Evolutionary conservation across 1,140 invertebrate species (phyloP).

Genomic region (Liolophura sinensis): DNA sequence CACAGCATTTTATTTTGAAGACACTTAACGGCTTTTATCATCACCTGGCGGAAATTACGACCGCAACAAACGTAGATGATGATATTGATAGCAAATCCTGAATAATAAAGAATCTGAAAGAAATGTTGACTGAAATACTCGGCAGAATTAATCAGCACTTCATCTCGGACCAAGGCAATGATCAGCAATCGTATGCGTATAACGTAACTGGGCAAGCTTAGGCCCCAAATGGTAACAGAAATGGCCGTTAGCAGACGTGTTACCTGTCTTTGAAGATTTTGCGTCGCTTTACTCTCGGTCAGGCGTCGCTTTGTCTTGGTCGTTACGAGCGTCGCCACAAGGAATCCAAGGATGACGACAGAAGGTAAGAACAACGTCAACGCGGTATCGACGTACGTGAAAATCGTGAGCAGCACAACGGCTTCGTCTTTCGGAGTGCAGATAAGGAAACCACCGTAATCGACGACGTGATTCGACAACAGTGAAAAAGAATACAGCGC

Average conservation of each 20-base stretch:
- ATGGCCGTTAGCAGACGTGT: slow-evolving; percentile 82
- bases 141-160: slow-evolving; percentile 9
- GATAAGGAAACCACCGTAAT: slow-evolving; percentile 9
- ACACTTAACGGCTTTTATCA: too few species aligned
- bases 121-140: slow-evolving; percentile 19
- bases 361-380: slow-evolving; percentile 63
- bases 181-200: slow-evolving; percentile 50
- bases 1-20: too few species aligned
- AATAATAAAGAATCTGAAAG: slow-evolving; percentile 69
- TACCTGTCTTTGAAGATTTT: slow-evolving; percentile 68
- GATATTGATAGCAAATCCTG: slow-evolving; percentile 84
- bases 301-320: slow-evolving; percentile 9
- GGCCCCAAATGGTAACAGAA: slow-evolving; percentile 75
- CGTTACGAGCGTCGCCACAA: slow-evolving; percentile 56
- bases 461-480: slow-evolving; percentile 28
- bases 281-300: not conserved
- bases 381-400: slow-evolving; percentile 60
- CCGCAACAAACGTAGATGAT: slow-evolving; percentile 68
- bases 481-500: slow-evolving; percentile 42
- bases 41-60: slow-evolving; percentile 29
- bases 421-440: slow-evolving; percentile 15
- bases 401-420: slow-evolving; percentile 62
- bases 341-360: slow-evolving; percentile 59
- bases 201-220: slow-evolving; percentile 72
- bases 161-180: slow-evolving; percentile 6